Evolutionary conservation across 2,888 invertebrate species (phyloP), one percentile per base, ranked within the genome.

Genomic region (Augochlorella aurata): DNA sequence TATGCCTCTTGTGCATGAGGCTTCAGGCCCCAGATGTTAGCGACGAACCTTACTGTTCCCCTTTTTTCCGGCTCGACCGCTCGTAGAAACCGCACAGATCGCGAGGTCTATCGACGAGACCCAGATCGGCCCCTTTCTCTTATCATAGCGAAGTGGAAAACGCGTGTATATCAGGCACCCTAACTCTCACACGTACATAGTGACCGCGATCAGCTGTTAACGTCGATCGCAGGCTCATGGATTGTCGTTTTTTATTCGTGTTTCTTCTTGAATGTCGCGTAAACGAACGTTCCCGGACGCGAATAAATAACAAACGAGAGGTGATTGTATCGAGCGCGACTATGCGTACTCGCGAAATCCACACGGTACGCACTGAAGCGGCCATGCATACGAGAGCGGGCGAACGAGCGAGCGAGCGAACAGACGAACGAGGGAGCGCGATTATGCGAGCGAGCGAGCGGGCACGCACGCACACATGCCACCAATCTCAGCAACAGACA

Each of bases 131-230:
- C 52, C 52, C 71, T 76, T 71, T 69, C 79, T 73, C 65, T 67
- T 77, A 74, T 77, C 77, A 70, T 76, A 66, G 73, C 74, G 77
- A 73, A 50, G 69, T 74, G 63, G 49, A 67, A 76, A 77, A 81
- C 72, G 69, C 77, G 67, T 52, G 65, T 49, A 69, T 66, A 79
- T 81, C 84, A 18, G 68, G 61, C 10, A 54, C 29, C 58, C 71
- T 29, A 66, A 50, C 49, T 58, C 49, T 52, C 66, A 68, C 74
- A 47, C 63, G 66, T 70, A 84, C 75, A 65, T 58, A 75, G 66
- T 50, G 66, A 63, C 47, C 70, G 78, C 82, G 83, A 88, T 88
- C 88, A 88, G 88, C 88, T 88, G 88, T 88, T 88, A 88, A 81
- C 83, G 80, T 75, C 72, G 81, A 83, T 83, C 81, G 82, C 75